phyloP scores from a whole-genome alignment of 2,888 invertebrate genomes.

The Periphyllus acericola region DNA sequence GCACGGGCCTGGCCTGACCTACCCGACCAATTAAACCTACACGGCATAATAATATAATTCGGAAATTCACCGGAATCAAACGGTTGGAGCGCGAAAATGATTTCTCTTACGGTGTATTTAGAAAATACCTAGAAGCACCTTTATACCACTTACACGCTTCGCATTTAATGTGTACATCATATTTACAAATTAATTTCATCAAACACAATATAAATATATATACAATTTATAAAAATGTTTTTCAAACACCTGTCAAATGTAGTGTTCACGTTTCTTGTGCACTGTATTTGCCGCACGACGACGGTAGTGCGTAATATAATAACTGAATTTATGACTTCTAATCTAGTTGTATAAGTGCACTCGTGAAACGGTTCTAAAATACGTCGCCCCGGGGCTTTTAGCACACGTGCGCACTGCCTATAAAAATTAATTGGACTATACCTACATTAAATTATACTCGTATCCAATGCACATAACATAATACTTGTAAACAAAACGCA shows the following conservation, averaged over 20 bases:
- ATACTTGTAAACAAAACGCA: neutral
- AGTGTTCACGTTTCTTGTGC: constrained; percentile 2
- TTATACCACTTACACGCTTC: neutral
- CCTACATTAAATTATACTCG: neutral
- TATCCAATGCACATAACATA: neutral
- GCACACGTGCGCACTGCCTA: constrained; percentile 24
- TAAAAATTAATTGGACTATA: constrained; percentile 41
- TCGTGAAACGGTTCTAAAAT: constrained; percentile 29
- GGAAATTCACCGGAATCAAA: too few relatives aligned
- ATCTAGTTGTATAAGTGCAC: neutral
- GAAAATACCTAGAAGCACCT: neutral
- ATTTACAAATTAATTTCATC: constrained; percentile 2
- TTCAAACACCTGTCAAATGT: constrained; percentile 23
- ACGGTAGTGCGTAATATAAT: constrained; percentile 28
- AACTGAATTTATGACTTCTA: constrained; percentile 47
- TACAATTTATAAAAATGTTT: constrained; percentile 10
- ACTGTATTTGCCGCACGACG: constrained; percentile 1
- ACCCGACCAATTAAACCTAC: too few relatives aligned
- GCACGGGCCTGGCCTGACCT: too few relatives aligned
- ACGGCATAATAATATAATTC: too few relatives aligned
- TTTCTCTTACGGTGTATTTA: neutral
- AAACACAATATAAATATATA: neutral
- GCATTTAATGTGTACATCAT: neutral
- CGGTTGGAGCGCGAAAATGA: too few relatives aligned
- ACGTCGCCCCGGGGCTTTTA: constrained; percentile 23